A percentile compares a stretch with the other conserved stretches of the same genome.
phyloP scores from a whole-genome alignment of 2,797 vertebrate genomes.

The Prionace glauca region DNA sequence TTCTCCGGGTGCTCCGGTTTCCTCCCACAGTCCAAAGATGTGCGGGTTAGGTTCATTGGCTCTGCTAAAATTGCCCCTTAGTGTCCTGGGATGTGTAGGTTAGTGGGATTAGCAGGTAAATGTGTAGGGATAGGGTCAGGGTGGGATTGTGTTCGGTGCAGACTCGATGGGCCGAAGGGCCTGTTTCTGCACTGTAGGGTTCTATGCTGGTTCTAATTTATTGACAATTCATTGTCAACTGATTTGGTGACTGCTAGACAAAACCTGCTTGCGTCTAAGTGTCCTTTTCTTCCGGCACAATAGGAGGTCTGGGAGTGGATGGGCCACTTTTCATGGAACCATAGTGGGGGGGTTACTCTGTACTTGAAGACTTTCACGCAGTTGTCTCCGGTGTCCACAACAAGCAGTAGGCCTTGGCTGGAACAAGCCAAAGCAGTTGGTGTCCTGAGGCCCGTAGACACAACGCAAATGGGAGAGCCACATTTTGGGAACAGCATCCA shows the following conservation, averaged over 20 bases:
- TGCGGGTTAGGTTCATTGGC: no score
- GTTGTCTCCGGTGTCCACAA: constrained; percentile 49
- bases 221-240: no score
- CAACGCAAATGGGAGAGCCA: constrained; percentile 49
- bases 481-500: constrained; percentile 51
- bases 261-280: background rate
- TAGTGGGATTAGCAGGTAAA: no score
- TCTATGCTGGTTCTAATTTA: no score
- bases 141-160: no score
- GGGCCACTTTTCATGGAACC: background rate
- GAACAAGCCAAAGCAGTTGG: constrained; percentile 50
- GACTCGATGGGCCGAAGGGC: no score
- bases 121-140: no score
- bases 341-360: constrained; percentile 42
- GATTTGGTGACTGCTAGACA: background rate
- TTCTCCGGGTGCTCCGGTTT: no score
- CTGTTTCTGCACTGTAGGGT: no score
- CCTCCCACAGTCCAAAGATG: no score
- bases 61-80: no score
- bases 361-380: constrained; percentile 54
- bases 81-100: no score
- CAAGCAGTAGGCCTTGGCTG: constrained; percentile 50
- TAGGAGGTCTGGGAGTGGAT: background rate
- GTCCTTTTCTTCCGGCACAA: background rate
- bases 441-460: constrained; percentile 47